Evolutionary conservation across 1,140 invertebrate species (phyloP).

Genomic region (Gryon sp.): DNA sequence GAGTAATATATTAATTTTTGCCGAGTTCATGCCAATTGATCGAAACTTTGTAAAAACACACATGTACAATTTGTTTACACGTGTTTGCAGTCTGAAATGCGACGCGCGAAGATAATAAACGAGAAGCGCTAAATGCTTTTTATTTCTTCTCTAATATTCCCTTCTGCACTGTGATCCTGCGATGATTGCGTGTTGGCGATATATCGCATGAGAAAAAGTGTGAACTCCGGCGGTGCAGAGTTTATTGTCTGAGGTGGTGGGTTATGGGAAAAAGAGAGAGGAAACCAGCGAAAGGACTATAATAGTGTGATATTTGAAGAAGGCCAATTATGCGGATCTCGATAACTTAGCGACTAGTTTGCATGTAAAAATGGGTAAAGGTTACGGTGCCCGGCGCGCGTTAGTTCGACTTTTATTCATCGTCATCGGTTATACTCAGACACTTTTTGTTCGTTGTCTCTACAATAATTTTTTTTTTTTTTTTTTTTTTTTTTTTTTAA

Average conservation of each 20-base stretch:
- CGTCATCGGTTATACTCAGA: background rate
- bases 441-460: too few species aligned
- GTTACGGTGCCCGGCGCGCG: constrained; percentile 29
- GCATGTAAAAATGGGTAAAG: constrained; percentile 57
- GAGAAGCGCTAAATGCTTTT: constrained; percentile 27
- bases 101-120: constrained; percentile 7
- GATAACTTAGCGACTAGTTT: constrained; percentile 56
- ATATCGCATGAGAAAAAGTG: constrained; percentile 51
- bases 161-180: background rate
- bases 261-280: constrained; percentile 56
- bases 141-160: constrained; percentile 41
- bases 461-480: too few species aligned
- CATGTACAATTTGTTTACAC: constrained; percentile 27
- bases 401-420: constrained; percentile 11
- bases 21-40: too few species aligned
- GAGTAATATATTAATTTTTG: too few species aligned
- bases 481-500: too few species aligned
- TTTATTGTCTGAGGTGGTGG: constrained; percentile 53
- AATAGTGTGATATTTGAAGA: constrained; percentile 64
- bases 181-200: constrained; percentile 4
- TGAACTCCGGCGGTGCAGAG: constrained; percentile 45
- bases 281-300: constrained; percentile 54
- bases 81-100: background rate
- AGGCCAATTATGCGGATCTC: constrained; percentile 64
- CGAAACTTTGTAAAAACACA: background rate